Base-by-base conservation (phyloP, 2,888 invertebrate species). In the Agrenia bidenticulata region DNA sequence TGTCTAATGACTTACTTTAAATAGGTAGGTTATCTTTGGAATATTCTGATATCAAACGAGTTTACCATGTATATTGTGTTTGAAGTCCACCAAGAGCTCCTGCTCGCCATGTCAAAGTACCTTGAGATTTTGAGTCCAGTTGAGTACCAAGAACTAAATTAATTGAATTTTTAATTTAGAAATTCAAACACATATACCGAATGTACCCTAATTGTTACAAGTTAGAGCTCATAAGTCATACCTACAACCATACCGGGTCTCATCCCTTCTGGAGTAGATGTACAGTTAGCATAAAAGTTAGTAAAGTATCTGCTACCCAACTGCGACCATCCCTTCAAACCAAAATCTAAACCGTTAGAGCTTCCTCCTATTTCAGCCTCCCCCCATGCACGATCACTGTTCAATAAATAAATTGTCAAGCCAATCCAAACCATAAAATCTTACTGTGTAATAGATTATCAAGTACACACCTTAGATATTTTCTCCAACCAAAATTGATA, bases 71-170 rank as follows among this genome's bases (percentile, higher is more conserved):
- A 59, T 95, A 82, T 41, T 88, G 87, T 0, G 93, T 89, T 0
- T 89, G 88, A 86, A 96, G 88, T 0, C 90, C 87, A 1, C 90
- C 88, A 50, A 83, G 80, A 19, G 80, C 76, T 15, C 85, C 89
- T 0, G 85, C 85, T 77, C 91, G 88, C 78, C 92, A 93, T 0
- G 92, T 90, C 41, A 97, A 80, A 77, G 94, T 92, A 7, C 95
- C 95, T 61, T 93, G 87, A 0, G 93, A 89, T 78, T 92, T 88
- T 63, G 89, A 89, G 77, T 94, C 92, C 69, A 96, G 81, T 89
- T 86, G 1, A 90, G 93, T 77, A 94, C 59, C 32, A 45, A 58
- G 39, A 41, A 50, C 23, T 50, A 37, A 9, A 17, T 11, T 45
- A 17, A 45, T 5, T 45, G n/a, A n/a, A n/a, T n/a, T n/a, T n/a